Conservation (phyloP, 2,888 invertebrate species). For the Helobdella robusta region DNA sequence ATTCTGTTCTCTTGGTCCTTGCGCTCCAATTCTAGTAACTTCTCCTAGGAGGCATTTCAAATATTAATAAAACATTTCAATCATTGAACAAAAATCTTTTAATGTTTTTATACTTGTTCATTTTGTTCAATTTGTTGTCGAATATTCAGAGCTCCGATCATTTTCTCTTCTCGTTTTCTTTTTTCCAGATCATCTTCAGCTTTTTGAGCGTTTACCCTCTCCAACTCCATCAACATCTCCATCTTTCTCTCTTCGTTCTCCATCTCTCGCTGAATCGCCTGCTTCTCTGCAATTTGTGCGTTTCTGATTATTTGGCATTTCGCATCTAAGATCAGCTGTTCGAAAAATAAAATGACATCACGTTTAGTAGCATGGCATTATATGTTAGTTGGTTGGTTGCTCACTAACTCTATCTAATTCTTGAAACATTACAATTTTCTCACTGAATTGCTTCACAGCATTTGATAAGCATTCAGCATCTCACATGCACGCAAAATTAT, state of each 20-base stretch:
- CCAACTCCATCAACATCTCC: conserved; percentile 50
- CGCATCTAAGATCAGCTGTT: conserved; percentile 48
- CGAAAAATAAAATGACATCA: not conserved
- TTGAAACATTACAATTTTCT: too few species aligned
- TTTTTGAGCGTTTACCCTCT: conserved; percentile 45
- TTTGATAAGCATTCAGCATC: too few species aligned
- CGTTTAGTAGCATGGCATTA: too few species aligned
- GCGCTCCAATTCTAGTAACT: conserved; percentile 45
- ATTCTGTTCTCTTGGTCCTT: conserved; percentile 49
- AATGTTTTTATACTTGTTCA: conserved; percentile 37
- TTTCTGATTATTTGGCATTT: conserved; percentile 50
- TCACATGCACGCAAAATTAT: too few species aligned
- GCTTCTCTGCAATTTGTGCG: conserved; percentile 49
- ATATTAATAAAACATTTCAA: not conserved
- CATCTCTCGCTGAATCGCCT: conserved; percentile 45
- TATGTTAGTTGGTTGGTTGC: too few species aligned
- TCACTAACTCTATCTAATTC: too few species aligned
- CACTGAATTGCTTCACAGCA: too few species aligned
- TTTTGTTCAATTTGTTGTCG: conserved; percentile 48
- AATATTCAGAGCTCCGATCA: conserved; percentile 47
- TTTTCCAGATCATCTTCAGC: conserved; percentile 49
- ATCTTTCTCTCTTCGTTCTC: conserved; percentile 45
- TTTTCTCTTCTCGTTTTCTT: conserved; percentile 43
- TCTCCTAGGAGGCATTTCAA: conserved; percentile 32
- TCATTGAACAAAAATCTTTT: not conserved